Conservation (phyloP, 2,113 vertebrate species). For the Siniperca chuatsi region DNA sequence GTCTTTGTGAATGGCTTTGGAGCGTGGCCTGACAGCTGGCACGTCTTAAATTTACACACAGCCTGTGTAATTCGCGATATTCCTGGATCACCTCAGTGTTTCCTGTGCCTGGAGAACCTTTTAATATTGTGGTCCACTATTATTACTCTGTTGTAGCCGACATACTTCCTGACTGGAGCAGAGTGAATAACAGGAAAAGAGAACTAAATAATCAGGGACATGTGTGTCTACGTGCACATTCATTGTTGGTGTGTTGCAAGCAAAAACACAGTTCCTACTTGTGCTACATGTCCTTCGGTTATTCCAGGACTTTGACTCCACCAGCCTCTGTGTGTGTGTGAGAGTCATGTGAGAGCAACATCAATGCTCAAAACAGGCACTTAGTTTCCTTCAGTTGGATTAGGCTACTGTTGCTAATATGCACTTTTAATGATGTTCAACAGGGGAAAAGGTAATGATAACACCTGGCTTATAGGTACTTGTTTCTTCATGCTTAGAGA, state of each 20-base stretch:
- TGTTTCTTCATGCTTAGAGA: neutral
- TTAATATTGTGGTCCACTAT: neutral
- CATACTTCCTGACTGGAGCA: conserved; percentile 37
- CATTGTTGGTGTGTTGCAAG: conserved; percentile 14
- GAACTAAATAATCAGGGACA: conserved; percentile 10
- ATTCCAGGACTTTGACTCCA: conserved; percentile 41
- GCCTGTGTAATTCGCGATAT: conserved; percentile 26
- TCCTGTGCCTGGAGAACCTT: conserved; percentile 36
- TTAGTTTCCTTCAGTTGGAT: neutral
- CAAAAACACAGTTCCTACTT: conserved; percentile 2
- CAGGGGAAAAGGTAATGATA: too few species aligned
- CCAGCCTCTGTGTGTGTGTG: neutral
- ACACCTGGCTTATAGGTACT: neutral
- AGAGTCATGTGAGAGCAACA: conserved; percentile 14
- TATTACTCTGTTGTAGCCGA: conserved; percentile 22
- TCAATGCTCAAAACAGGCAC: neutral
- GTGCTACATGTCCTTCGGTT: neutral
- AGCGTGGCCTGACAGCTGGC: too few species aligned
- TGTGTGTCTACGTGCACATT: neutral
- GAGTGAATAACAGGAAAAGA: conserved; percentile 71
- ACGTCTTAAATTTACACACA: neutral
- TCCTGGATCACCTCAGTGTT: conserved; percentile 17
- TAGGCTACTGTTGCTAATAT: neutral
- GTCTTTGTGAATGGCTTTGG: neutral
- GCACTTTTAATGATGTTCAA: neutral